Evolutionary conservation across 2,113 vertebrate genomes (phyloP), one percentile per base, ranked within the genome.

Genomic region (Lophura nycthemera): DNA sequence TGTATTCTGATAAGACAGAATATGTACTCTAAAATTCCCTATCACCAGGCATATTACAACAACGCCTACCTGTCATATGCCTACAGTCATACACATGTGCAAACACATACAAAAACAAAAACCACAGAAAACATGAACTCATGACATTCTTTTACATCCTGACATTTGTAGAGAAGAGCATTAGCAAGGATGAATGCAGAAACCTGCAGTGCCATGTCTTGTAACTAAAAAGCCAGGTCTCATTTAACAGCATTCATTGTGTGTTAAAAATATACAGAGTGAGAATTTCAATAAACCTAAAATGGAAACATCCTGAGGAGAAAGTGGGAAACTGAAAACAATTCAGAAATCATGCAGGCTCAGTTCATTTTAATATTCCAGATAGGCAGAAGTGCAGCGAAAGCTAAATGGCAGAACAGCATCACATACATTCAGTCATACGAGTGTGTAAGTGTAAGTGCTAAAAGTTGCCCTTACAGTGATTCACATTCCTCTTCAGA

Each of bases 291-390:
- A 78, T 50, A 78, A 88, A 54, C 5, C 16, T 70, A 50, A 89
- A 38, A 18, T 8, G 18, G 25, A 18, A 75, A 66, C 38, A 90
- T 9, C 7, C 30, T 59, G 64, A 93, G 78, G 73, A 91, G 90
- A 90, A 96, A 76, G 63, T 21, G 18, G 63, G 57, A 92, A 92
- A 65, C 5, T 66, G 79, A 85, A 70, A 89, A 70, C 42, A 88
- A 66, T 83, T 74, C 65, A 92, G 40, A 96, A 70, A 89, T 54
- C 1, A 0, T 60, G 61, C 29, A 0, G 1, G 50, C 22, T 59
- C 27, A 36, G 14, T 40, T 50, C 54, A 42, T 61, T 91, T 90
- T 82, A 89, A 83, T 86, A 48, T 3, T 75, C 32, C 20, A 75
- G 36, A 27, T 48, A 82, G 84, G 69, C 38, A 94, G 70, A 90